Base-by-base conservation (phyloP, 1,140 invertebrate genomes). In the Reticulitermes speratus region DNA sequence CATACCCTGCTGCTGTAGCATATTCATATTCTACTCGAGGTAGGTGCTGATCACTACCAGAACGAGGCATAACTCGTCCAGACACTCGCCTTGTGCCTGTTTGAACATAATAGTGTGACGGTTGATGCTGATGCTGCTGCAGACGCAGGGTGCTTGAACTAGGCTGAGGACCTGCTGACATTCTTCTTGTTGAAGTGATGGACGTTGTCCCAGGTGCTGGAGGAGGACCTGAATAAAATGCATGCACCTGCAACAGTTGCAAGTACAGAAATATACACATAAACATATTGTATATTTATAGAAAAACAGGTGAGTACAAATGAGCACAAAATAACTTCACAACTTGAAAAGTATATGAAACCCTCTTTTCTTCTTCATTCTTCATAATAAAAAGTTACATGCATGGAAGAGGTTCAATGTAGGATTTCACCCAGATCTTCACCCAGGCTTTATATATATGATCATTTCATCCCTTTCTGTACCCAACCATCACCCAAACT, bases 21-120 rank as follows among this genome's bases (percentile, higher is more conserved):
- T 93, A 94, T 88, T 94, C 94, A 87, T 96, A 96, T 91, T 97
- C 96, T 6, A 96, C 95, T 69, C 96, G 92, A 16, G 96, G 96
- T 86, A 97, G 91, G 90, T 97, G 96, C 89, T 97, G 96, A 90
- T 97, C 96, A 8, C 96, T 97, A 44, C 96, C 96, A 83, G 96
- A 96, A 86, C 96, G 92, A 3, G 96, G 84, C 82, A 86, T 86
- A 23, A 45, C 82, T 25, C 86, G 86, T 25, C 85, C 85, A 48
- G n/a, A 8, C 44, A 48, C 52, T 55, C 65, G 55, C 83, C 86
- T 23, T 25, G 69, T 83, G 82, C 81, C 82, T 75, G 65, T 75
- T 6, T 75, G 65, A 75, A 75, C 65, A 30, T 75, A 75, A 14
- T 75, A 75, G 65, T 75, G 65, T 16, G 65, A 30, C n/a, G 14